Evolutionary conservation across 2,888 invertebrate species (phyloP), one percentile per base, ranked within the genome.

Genomic region (Limenitis camilla): DNA sequence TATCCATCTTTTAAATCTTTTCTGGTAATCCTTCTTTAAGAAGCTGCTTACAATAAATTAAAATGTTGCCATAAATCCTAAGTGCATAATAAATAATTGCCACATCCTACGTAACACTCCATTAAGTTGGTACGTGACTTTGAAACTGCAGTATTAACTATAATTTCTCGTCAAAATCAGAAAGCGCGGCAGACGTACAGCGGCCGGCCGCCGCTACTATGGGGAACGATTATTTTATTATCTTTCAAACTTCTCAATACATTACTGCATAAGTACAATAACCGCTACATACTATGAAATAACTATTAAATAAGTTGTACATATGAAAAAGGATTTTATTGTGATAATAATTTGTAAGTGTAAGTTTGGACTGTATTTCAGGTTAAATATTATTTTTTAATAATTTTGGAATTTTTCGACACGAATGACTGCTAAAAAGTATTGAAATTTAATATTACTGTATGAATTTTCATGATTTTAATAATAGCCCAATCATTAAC

Each of bases 131-230:
- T 72, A 78, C 82, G 78, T 81, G 83, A 81, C 79, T 81, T 78
- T 80, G 77, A 78, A 78, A 74, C 62, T 53, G 68, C 71, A 53
- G 68, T 65, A 70, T 71, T 73, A 74, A 56, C 69, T 65, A 71
- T 71, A 74, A 74, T 76, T 79, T 80, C 78, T 78, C 77, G 76
- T 69, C 72, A 81, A 81, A 86, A 86, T 86, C 85, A 86, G 86
- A 86, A 86, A 86, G 86, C 85, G 86, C 79, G 70, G 76, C 76
- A 78, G 71, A 72, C 66, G 64, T 64, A 62, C 65, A 61, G 63
- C 61, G 57, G 55, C 60, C 53, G 46, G 53, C 49, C 36, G 35
- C 56, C 41, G 40, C 48, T 48, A 59, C 50, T 51, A 53, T 67
- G 67, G 69, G 71, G 69, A 69, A 68, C 60, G 53, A 66, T 62